Base-by-base conservation (phyloP, 1,140 invertebrate species). In the Helicoverpa armigera region DNA sequence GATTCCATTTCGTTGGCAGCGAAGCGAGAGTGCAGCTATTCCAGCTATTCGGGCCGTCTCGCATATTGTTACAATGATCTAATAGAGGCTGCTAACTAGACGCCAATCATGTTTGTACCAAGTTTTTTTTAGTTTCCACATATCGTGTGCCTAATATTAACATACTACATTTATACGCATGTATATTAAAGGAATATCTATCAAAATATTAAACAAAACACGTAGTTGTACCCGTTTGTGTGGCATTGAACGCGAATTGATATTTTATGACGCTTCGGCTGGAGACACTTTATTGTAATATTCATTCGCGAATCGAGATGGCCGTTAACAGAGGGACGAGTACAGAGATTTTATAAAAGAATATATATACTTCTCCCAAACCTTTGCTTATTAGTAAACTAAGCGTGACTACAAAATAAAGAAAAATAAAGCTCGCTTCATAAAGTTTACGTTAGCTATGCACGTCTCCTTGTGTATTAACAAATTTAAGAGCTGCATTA, bases 1-100 rank as follows among this genome's bases (percentile, higher is more conserved):
- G 86, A 90, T 90, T 92, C 90, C 88, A 89, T 92, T 92, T 91
- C 90, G 89, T 91, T 91, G 89, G 89, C 90, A 89, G 72, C 85
- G 80, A 88, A 88, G 89, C 87, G 89, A 91, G 89, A 89, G 86
- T 87, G 84, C 82, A 80, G 84, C 74, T 89, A 90, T 91, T 87
- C 85, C 70, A 89, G 82, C 81, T 87, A 91, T 91, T 88, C 87
- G 84, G 85, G 79, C 81, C 84, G 84, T 82, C 86, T 84, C 86
- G 86, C 82, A 81, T 86, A 88, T 88, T 90, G 88, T 90, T 85
- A 84, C 86, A 88, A 85, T 89, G 81, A 85, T 86, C 84, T 80
- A 84, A 86, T 83, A 77, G 74, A 84, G 54, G 67, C 79, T 78
- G 82, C 79, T 82, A 81, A 84, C 85, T 73, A 80, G 60, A 35